Conservation (phyloP, 64 coral and sea anemone species). For the Hydrozoanthus tunicans region DNA sequence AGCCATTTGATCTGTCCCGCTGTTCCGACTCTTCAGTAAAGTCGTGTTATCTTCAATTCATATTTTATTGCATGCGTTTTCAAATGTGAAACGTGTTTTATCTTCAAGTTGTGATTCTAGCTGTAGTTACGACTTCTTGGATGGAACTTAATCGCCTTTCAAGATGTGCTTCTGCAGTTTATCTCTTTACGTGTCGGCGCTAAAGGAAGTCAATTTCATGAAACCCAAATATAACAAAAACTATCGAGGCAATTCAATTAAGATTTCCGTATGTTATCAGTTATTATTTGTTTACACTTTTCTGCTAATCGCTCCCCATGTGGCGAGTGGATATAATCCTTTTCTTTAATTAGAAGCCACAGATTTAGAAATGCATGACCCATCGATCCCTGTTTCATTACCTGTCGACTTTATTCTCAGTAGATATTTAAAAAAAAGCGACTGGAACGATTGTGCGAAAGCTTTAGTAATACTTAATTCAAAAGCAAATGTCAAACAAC, state of each 20-base stretch:
- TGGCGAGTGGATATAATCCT: constrained; percentile 11
- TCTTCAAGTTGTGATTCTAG: neutral
- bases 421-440: neutral
- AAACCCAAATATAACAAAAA: constrained; percentile 23
- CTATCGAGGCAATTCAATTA: constrained; percentile 1
- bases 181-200: neutral
- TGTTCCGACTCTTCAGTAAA: neutral
- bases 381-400: neutral
- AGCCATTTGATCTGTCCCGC: neutral
- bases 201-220: neutral
- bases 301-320: constrained; percentile 47
- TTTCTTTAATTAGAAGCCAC: constrained; percentile 33
- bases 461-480: neutral
- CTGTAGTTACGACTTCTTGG: neutral
- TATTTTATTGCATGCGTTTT: neutral
- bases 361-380: neutral
- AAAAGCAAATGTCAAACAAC: neutral
- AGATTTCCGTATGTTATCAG: constrained; percentile 1
- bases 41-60: neutral
- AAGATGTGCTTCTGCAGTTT: neutral
- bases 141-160: neutral
- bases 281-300: constrained; percentile 39
- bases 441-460: neutral
- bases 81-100: neutral
- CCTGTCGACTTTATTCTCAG: neutral